A percentile compares a stretch with the other conserved stretches of the same genome.
These are phyloP conservation scores for Trissolcus basalis DNA, from an alignment of 1,140 invertebrate species.

Conservation along the genomic window DNA sequence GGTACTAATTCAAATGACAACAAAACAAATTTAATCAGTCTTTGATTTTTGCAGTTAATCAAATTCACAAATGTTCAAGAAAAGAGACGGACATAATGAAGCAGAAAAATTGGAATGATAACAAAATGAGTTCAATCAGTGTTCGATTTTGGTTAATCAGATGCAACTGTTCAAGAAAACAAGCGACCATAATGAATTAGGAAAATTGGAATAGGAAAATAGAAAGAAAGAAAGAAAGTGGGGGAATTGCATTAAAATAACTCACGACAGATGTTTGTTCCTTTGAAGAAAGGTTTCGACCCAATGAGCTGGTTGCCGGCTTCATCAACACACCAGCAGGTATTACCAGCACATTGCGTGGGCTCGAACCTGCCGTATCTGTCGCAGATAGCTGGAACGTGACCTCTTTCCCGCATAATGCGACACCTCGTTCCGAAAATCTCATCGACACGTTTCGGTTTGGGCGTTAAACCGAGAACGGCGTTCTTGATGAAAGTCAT, in stretches of 20 bases:
- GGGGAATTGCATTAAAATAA: too few relatives aligned
- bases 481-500: conserved; percentile 65
- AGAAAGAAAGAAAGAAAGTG: too few relatives aligned
- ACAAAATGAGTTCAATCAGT: too few relatives aligned
- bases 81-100: too few relatives aligned
- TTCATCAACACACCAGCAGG: conserved; percentile 91
- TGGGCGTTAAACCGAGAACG: conserved; percentile 59
- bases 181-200: too few relatives aligned
- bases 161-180: too few relatives aligned
- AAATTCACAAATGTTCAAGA: too few relatives aligned
- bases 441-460: conserved; percentile 57
- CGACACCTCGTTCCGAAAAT: conserved; percentile 79
- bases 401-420: conserved; percentile 77
- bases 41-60: too few relatives aligned
- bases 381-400: conserved; percentile 80
- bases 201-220: too few relatives aligned
- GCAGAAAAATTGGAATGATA: too few relatives aligned
- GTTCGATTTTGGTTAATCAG: too few relatives aligned
- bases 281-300: conserved; percentile 80
- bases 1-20: conserved; percentile 69
- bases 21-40: conserved; percentile 46
- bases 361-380: conserved; percentile 82
- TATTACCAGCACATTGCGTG: conserved; percentile 83
- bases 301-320: conserved; percentile 85
- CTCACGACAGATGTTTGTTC: conserved; percentile 79